A percentile compares a stretch with the other conserved stretches of the same genome.
Conservation (phyloP, 2,113 vertebrate species). For the Ia io region DNA sequence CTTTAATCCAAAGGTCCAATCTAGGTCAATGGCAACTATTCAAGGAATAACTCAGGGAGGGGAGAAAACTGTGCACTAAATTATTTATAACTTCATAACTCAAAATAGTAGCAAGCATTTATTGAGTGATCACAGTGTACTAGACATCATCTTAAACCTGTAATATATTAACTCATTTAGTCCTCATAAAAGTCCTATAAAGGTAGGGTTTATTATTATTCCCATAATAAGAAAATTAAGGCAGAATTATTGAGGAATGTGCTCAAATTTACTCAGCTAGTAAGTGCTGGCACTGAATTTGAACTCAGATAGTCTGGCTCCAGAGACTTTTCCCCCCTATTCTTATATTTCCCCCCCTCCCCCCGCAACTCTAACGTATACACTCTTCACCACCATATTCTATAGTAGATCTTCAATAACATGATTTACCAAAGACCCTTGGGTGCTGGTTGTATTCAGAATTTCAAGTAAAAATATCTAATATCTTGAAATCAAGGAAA, state of each 20-base stretch:
- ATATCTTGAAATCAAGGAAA: neutral
- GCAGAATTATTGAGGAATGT: neutral
- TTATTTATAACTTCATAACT: constrained; percentile 6
- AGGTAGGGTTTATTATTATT: neutral
- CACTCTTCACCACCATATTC: neutral
- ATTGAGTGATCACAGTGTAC: neutral
- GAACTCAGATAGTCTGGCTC: neutral
- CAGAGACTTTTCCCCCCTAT: neutral
- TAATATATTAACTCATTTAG: neutral
- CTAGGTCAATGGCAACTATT: neutral
- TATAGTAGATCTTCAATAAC: neutral
- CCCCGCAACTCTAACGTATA: neutral
- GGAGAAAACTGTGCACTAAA: neutral
- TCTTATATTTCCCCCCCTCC: neutral
- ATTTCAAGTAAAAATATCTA: constrained; percentile 3
- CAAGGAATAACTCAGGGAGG: neutral
- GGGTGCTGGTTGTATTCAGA: neutral
- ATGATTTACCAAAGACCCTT: neutral
- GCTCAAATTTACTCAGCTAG: neutral
- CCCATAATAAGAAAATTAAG: neutral
- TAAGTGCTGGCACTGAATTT: neutral
- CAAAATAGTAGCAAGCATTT: neutral
- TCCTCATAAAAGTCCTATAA: neutral
- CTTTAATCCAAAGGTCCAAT: constrained; percentile 54
- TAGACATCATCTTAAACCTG: neutral